Base-by-base conservation (phyloP, 2,113 vertebrate genomes). In the Calyptommatus sinebrachiatus region DNA sequence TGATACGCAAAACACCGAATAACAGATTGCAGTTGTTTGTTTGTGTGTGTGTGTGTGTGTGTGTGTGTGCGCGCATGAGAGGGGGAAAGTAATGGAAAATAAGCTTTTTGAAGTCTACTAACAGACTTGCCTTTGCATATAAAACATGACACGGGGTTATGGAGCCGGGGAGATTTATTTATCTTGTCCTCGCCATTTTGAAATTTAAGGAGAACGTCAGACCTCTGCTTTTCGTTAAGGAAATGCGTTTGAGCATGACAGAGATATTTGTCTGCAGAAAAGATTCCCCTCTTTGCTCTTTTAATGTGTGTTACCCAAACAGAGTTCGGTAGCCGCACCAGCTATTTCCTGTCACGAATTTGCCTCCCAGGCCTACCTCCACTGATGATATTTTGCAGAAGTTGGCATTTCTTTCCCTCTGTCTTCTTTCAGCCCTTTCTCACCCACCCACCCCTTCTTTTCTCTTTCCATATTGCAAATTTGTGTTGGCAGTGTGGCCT, bases 391-490 rank as follows among this genome's bases (percentile, higher is more conserved):
- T 63, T 83, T 14, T 75, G 84, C 63, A 83, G 76, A 79, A 20
- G 45, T 57, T 73, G n/a, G 16, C 65, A 18, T 21, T 61, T 60
- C 72, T 60, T 41, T 28, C 10, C 22, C 21, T 22, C 68, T 14
- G 6, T 57, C 24, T 22, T 4, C 2, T 28, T 53, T 12, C 22
- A 57, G 14, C 53, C 3, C 22, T 12, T 20, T n/a, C n/a, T 11
- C 28, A 14, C 24, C 73, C 79, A n/a, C n/a, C n/a, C n/a, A n/a
- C 79, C 31, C 81, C 35, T 41, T 41, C 35, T 76, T 81, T 24
- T 12, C 12, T 68, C 74, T 81, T 60, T 86, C 69, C 83, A 70
- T 71, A 72, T 0, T 85, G 65, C 69, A 89, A 86, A 84, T 79
- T 61, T 77, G 88, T 29, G 74, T 16, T 45, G 41, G 31, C n/a